Evolutionary conservation across 2,888 invertebrate genomes (phyloP), one percentile per base, ranked within the genome.

Genomic region (Dexiosoma caninum): DNA sequence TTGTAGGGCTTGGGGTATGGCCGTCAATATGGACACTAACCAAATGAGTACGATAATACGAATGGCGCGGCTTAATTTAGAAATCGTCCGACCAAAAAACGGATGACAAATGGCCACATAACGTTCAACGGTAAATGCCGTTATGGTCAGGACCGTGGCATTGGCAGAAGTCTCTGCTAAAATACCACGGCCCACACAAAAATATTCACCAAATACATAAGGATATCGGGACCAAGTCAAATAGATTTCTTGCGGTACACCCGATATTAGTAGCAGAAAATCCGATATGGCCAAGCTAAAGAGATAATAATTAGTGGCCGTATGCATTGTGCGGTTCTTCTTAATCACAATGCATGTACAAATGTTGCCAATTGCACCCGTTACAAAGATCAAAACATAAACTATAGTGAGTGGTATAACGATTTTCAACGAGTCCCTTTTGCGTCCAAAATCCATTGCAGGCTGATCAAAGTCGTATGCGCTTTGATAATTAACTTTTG

Each of bases 241-340:
- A 87, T 95, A 94, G 88, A 95, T 93, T 91, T 97, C 97, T 83
- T 94, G 94, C 0, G 96, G 96, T 85, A 96, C 93, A 0, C 89
- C 89, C 5, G 88, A 89, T 0, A 95, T 89, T 14, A 96, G 90
- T 14, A 96, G 91, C 23, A 96, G 90, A 40, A 97, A 92, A 89
- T 97, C 97, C 2, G 96, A 96, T 80, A 96, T 92, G 6, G 97
- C 95, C 87, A 96, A 90, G 88, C 95, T 96, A 90, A 97, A 96
- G 72, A 97, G 91, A 87, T 97, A 97, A 87, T 94, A 95, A 86
- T 95, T 95, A 8, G 95, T 95, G 2, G 94, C 94, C 16, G 95
- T 94, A 85, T 95, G 96, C 95, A 97, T 95, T 83, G 94, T 94
- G 84, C 94, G 94, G 89, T 96, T 96, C 81, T 93, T 92, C 19